Conservation (phyloP, 2,888 invertebrate species). For the Caenorhabditis angaria region DNA sequence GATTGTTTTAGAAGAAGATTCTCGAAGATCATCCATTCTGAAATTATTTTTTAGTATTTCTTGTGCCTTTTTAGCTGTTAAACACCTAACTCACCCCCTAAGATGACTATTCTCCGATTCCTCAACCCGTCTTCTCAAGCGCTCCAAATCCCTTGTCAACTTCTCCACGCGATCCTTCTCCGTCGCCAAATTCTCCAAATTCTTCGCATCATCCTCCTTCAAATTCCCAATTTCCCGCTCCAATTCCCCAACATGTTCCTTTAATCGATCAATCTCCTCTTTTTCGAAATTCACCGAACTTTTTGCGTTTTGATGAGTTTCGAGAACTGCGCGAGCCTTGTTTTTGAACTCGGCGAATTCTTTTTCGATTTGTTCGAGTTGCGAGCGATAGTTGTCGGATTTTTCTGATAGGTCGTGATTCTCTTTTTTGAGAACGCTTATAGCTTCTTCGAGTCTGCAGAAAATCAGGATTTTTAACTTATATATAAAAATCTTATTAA, state of each 20-base stretch:
- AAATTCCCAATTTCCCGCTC: conserved; percentile 21
- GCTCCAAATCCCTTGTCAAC: conserved; percentile 16
- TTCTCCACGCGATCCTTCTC: conserved; percentile 9
- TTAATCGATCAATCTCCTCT: background rate
- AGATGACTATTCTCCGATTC: conserved; percentile 4
- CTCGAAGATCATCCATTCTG: conserved; percentile 33
- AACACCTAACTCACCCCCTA: background rate
- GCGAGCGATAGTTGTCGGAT: conserved; percentile 16
- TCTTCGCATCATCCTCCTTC: conserved; percentile 14
- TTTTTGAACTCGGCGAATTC: conserved; percentile 39
- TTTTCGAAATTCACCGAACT: conserved; percentile 6
- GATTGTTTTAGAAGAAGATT: conserved; percentile 21
- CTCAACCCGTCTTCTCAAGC: background rate
- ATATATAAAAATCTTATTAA: background rate
- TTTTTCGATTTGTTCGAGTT: conserved; percentile 19
- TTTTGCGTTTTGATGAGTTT: conserved; percentile 28
- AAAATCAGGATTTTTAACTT: background rate
- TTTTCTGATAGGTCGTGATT: conserved; percentile 14
- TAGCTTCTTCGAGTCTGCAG: conserved; percentile 40
- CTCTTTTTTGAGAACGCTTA: conserved; percentile 22
- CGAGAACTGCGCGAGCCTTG: conserved; percentile 38
- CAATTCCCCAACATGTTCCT: too few relatives aligned
- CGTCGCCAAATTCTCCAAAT: conserved; percentile 18
- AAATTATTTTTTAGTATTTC: background rate
- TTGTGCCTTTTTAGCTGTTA: background rate